phyloP scores from a whole-genome alignment of 2,888 invertebrate species.

The Perdita meconis region DNA sequence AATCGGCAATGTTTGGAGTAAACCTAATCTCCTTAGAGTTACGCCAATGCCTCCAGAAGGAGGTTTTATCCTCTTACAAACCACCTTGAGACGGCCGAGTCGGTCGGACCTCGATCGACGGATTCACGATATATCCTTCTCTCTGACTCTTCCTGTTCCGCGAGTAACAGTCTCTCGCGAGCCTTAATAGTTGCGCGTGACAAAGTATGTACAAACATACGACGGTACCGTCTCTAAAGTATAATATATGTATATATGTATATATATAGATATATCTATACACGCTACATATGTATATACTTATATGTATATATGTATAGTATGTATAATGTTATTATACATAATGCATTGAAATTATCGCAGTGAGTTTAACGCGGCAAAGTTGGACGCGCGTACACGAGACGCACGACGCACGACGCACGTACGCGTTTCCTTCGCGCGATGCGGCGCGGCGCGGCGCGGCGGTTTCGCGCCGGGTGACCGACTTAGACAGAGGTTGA shows the following conservation, averaged over 20 bases:
- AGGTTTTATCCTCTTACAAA: not conserved
- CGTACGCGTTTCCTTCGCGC: not conserved
- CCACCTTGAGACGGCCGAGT: not conserved
- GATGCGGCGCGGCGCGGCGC: too few species aligned
- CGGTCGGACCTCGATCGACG: constrained; percentile 7
- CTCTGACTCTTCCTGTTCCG: not conserved
- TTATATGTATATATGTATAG: constrained; percentile 55
- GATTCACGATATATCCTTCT: not conserved
- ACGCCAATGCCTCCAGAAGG: too few species aligned
- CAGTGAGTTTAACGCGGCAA: constrained; percentile 53
- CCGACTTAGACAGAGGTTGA: too few species aligned
- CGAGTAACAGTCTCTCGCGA: constrained; percentile 18
- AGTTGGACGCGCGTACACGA: constrained; percentile 31
- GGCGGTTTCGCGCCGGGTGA: too few species aligned
- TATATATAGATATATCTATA: constrained; percentile 46
- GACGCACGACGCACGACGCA: constrained; percentile 13
- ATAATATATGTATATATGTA: constrained; percentile 6
- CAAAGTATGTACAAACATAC: constrained; percentile 60
- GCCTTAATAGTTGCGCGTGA: constrained; percentile 33
- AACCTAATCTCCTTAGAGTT: too few species aligned
- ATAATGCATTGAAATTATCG: constrained; percentile 60
- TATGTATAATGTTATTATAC: constrained; percentile 62
- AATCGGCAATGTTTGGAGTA: too few species aligned
- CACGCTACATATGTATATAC: constrained; percentile 56
- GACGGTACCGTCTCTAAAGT: constrained; percentile 49